phyloP scores from a whole-genome alignment of 2,888 invertebrate species.

The Xanthorhoe designata region DNA sequence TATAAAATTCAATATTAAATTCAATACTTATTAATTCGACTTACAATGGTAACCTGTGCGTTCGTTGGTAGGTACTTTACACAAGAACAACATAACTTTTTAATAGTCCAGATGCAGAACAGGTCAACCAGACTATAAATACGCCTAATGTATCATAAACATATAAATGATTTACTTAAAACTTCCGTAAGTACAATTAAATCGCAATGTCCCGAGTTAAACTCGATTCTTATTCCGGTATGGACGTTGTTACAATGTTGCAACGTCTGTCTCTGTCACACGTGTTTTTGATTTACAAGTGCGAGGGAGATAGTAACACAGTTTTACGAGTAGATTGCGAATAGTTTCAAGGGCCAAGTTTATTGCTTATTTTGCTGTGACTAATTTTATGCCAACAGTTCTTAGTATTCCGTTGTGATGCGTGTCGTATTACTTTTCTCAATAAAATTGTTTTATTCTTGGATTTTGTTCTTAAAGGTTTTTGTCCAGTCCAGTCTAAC shows the following conservation, averaged over 20 bases:
- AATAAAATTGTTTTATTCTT: constrained; percentile 19
- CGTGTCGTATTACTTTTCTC: constrained; percentile 47
- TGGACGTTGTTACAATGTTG: constrained; percentile 74
- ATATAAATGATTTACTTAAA: constrained; percentile 27
- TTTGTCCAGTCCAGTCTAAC: too few relatives aligned
- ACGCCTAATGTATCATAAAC: constrained; percentile 21
- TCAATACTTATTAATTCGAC: too few relatives aligned
- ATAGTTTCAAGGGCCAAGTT: constrained; percentile 72
- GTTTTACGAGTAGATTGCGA: constrained; percentile 76
- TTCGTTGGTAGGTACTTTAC: too few relatives aligned
- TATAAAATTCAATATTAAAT: too few relatives aligned
- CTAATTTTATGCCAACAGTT: constrained; percentile 78
- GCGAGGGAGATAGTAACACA: constrained; percentile 55
- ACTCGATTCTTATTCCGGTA: constrained; percentile 69
- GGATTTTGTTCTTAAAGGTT: neutral
- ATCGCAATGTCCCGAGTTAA: constrained; percentile 45
- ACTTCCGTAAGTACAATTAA: constrained; percentile 37
- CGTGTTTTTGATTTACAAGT: constrained; percentile 39
- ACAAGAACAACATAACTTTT: neutral
- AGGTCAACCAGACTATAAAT: constrained; percentile 9
- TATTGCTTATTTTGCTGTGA: constrained; percentile 80
- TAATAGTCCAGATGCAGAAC: neutral
- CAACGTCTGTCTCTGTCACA: constrained; percentile 56
- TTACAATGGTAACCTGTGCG: too few relatives aligned
- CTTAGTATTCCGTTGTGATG: constrained; percentile 55